These are phyloP conservation scores for Poecilobothrus nobilitatus DNA, from an alignment of 2,888 invertebrate genomes.

Conservation along the genomic window DNA sequence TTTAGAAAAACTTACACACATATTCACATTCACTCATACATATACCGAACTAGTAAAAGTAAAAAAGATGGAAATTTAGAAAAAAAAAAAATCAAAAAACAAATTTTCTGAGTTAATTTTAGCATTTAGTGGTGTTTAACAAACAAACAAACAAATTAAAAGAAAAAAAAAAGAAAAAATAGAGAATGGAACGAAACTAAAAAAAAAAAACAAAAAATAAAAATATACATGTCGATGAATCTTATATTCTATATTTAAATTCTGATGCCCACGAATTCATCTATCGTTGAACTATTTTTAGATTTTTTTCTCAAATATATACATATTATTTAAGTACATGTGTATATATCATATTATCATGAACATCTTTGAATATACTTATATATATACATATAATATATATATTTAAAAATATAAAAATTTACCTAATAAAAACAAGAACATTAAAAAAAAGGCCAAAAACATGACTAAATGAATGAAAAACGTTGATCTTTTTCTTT, in stretches of 20 bases:
- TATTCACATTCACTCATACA: no score
- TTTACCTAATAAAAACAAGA: not conserved
- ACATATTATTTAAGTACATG: no score
- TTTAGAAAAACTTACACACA: no score
- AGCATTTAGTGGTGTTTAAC: conserved; percentile 4
- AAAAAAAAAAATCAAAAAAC: no score
- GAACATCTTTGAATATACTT: no score
- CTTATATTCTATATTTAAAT: conserved; percentile 7
- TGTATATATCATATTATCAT: no score
- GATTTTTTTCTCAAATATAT: not conserved
- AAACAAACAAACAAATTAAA: not conserved
- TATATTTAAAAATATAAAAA: not conserved
- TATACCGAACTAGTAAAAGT: no score
- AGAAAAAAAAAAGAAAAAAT: not conserved
- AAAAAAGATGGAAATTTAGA: no score
- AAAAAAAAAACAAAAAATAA: no score
- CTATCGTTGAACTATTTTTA: not conserved
- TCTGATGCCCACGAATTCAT: conserved; percentile 11
- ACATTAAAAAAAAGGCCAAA: not conserved
- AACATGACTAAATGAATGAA: not conserved
- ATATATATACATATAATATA: not conserved
- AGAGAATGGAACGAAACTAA: no score
- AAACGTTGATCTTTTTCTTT: no score
- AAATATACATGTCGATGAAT: not conserved
- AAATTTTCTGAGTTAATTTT: not conserved